Conservation (phyloP, 1,140 invertebrate species). For the Liolophura sinensis region DNA sequence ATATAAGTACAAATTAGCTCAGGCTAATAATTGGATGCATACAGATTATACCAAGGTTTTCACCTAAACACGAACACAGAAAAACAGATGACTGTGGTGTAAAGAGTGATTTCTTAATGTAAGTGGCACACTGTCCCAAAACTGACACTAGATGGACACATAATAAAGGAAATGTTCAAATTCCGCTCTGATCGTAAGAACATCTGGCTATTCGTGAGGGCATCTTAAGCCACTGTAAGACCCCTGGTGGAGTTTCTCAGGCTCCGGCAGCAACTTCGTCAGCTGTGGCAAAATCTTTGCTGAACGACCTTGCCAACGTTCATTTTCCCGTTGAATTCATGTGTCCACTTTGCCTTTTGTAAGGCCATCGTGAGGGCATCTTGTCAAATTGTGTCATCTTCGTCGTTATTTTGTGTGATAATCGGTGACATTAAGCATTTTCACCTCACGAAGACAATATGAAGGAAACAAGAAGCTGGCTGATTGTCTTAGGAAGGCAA, state of each 20-base stretch:
- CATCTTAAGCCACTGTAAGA: conserved; percentile 18
- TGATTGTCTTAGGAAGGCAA: conserved; percentile 5
- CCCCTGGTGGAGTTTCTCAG: conserved; percentile 10
- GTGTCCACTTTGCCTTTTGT: conserved; percentile 5
- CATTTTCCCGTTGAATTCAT: conserved; percentile 19
- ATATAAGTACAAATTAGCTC: too few species aligned
- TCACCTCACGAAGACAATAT: conserved; percentile 8
- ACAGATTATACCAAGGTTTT: too few species aligned
- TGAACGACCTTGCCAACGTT: conserved; percentile 10
- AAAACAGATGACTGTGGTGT: too few species aligned
- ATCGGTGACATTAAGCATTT: conserved; percentile 13
- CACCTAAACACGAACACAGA: too few species aligned
- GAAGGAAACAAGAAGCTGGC: too few species aligned
- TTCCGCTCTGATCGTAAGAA: conserved; percentile 15
- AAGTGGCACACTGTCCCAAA: conserved; percentile 14
- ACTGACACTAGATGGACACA: conserved; percentile 17
- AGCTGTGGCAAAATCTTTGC: conserved; percentile 10
- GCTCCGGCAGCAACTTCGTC: conserved; percentile 12
- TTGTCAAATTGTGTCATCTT: conserved; percentile 13
- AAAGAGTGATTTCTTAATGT: not conserved
- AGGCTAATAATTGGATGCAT: too few species aligned
- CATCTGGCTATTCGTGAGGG: too few species aligned
- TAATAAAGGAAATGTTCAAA: conserved; percentile 16
- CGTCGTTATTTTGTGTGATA: conserved; percentile 15
- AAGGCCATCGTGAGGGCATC: conserved; percentile 11